A percentile compares a stretch with the other conserved stretches of the same genome.
Evolutionary conservation across 2,888 invertebrate species (phyloP).

Genomic region (Pocota personata): DNA sequence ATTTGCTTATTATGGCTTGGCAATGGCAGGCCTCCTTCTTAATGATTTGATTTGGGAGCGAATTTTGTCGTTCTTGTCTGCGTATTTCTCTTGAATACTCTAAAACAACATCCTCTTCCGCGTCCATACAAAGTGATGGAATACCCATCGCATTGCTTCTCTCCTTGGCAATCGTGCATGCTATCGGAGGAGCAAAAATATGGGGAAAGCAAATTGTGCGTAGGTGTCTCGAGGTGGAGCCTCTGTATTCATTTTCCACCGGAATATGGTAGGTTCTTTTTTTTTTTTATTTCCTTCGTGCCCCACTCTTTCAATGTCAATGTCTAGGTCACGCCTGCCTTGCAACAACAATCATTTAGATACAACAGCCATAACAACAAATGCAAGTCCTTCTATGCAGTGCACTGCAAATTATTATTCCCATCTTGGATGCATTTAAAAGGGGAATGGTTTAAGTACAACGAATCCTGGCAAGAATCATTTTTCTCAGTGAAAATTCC

Average conservation of each 20-base stretch:
- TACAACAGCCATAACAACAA: conserved; percentile 20
- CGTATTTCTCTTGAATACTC: conserved; percentile 12
- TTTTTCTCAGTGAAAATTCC: not conserved
- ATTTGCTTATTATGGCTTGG: conserved; percentile 46
- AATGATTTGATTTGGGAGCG: conserved; percentile 15
- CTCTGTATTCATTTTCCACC: conserved; percentile 28
- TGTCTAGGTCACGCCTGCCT: conserved; percentile 69
- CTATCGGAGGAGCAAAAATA: conserved; percentile 17
- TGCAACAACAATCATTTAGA: conserved; percentile 38
- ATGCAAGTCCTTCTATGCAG: conserved; percentile 35
- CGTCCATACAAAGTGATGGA: conserved; percentile 9
- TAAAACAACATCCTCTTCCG: conserved; percentile 50
- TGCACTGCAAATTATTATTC: not conserved
- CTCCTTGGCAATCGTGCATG: conserved; percentile 6
- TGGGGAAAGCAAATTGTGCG: conserved; percentile 63
- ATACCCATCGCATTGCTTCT: conserved; percentile 1
- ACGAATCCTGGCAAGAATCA: conserved; percentile 25
- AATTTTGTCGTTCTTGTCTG: conserved; percentile 16
- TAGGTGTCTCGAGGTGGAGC: conserved; percentile 72
- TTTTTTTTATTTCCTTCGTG: conserved; percentile 11
- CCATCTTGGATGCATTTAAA: not conserved
- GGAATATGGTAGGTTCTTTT: not conserved
- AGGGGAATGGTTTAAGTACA: conserved; percentile 11
- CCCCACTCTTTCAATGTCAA: conserved; percentile 54
- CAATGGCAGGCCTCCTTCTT: not conserved